These are phyloP conservation scores for Melinopterus prodromus DNA, from an alignment of 2,888 invertebrate species.

Conservation along the genomic window DNA sequence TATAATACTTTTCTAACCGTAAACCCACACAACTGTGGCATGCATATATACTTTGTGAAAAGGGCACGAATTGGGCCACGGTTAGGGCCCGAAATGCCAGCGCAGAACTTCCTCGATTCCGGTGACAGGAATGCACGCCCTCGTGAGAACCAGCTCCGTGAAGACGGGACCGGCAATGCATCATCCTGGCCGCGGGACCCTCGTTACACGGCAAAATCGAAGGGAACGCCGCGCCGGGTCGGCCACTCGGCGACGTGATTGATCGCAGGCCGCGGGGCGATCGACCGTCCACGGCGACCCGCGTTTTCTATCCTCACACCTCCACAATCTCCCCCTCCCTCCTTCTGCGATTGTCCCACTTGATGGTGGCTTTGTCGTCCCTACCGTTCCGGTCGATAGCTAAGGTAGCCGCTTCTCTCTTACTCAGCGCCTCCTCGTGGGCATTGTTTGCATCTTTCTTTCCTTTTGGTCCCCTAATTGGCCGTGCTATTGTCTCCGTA, in stretches of 20 bases:
- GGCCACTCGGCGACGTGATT: conserved; percentile 35
- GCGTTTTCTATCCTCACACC: conserved; percentile 18
- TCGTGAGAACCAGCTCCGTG: conserved; percentile 35
- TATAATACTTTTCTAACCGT: too few relatives aligned
- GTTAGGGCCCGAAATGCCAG: background rate
- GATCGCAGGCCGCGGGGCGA: conserved; percentile 38
- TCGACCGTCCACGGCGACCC: conserved; percentile 33
- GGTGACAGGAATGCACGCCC: conserved; percentile 36
- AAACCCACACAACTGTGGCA: background rate
- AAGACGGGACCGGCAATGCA: conserved; percentile 40
- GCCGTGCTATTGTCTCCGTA: background rate
- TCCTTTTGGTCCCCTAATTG: background rate
- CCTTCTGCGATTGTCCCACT: background rate
- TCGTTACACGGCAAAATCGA: conserved; percentile 37
- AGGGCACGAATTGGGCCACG: background rate
- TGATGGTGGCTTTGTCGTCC: background rate
- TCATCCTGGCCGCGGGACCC: conserved; percentile 39
- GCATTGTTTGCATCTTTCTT: background rate
- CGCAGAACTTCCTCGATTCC: conserved; percentile 15
- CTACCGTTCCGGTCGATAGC: background rate
- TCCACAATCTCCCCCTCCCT: conserved; percentile 7
- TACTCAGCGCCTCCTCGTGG: background rate
- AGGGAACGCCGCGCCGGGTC: conserved; percentile 28
- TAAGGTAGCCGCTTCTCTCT: background rate
- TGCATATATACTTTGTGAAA: background rate